Evolutionary conservation across 2,888 invertebrate species (phyloP).

Genomic region (Mythimna lalbum): DNA sequence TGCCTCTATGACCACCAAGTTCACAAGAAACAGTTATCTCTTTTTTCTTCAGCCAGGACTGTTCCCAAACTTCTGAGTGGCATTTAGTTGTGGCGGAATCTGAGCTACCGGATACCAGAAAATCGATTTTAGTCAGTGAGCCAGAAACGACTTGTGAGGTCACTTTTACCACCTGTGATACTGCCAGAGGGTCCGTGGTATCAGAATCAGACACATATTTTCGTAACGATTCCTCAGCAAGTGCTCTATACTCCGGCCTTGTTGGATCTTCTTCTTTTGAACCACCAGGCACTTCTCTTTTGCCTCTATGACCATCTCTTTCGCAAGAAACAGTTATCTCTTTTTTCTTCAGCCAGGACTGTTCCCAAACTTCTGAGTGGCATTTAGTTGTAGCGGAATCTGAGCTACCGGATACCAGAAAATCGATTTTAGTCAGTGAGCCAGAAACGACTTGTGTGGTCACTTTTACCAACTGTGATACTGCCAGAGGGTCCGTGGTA

Average conservation of each 20-base stretch:
- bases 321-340: slow-evolving; percentile 57
- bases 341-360: slow-evolving; percentile 51
- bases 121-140: slow-evolving; percentile 53
- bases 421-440: slow-evolving; percentile 52
- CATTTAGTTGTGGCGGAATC: slow-evolving; percentile 36
- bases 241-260: background rate
- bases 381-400: slow-evolving; percentile 39
- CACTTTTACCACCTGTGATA: slow-evolving; percentile 57
- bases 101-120: slow-evolving; percentile 37
- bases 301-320: background rate
- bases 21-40: slow-evolving; percentile 61
- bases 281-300: slow-evolving; percentile 4
- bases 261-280: background rate
- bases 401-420: slow-evolving; percentile 37
- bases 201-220: slow-evolving; percentile 26
- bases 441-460: slow-evolving; percentile 65
- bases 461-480: slow-evolving; percentile 57
- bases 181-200: slow-evolving; percentile 25
- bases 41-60: slow-evolving; percentile 54
- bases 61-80: slow-evolving; percentile 59
- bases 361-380: slow-evolving; percentile 53
- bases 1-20: slow-evolving; percentile 29
- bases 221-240: slow-evolving; percentile 41
- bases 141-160: slow-evolving; percentile 69
- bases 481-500: slow-evolving; percentile 29